Evolutionary conservation across 2,888 invertebrate genomes (phyloP).

Genomic region (Xanthia icteritia): DNA sequence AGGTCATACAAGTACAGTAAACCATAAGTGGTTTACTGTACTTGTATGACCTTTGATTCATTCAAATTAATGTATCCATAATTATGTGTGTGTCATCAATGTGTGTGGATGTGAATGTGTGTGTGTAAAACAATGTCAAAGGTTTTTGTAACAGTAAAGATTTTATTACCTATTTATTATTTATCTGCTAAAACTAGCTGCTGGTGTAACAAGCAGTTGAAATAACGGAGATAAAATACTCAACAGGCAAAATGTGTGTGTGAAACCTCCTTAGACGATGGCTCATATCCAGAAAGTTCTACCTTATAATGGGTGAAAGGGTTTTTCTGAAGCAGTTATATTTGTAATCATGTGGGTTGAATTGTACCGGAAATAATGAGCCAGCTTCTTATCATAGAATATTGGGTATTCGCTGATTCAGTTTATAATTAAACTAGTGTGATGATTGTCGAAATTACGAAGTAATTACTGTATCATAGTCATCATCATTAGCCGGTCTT

Average conservation of each 20-base stretch:
- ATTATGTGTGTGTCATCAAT: neutral
- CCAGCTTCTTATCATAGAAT: neutral
- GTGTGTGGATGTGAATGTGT: neutral
- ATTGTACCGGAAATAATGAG: neutral
- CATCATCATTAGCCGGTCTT: neutral
- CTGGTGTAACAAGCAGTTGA: neutral
- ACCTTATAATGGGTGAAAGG: too few species aligned
- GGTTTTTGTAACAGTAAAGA: neutral
- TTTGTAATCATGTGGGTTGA: neutral
- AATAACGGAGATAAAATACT: neutral
- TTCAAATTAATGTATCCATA: neutral
- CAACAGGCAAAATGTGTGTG: neutral
- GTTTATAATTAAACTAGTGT: neutral
- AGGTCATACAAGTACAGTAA: too few species aligned
- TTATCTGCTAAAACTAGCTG: neutral
- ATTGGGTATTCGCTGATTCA: constrained; percentile 1
- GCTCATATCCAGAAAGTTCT: too few species aligned
- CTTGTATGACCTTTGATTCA: neutral
- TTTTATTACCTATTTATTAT: neutral
- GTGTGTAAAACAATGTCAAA: neutral
- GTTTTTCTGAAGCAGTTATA: neutral
- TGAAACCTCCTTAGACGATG: too few species aligned
- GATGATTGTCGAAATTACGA: neutral
- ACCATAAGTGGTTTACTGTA: neutral
- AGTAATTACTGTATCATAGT: neutral